These are phyloP conservation scores for Cyphomyrus plagiostoma DNA, from an alignment of 2,113 vertebrate genomes.

Conservation along the genomic window DNA sequence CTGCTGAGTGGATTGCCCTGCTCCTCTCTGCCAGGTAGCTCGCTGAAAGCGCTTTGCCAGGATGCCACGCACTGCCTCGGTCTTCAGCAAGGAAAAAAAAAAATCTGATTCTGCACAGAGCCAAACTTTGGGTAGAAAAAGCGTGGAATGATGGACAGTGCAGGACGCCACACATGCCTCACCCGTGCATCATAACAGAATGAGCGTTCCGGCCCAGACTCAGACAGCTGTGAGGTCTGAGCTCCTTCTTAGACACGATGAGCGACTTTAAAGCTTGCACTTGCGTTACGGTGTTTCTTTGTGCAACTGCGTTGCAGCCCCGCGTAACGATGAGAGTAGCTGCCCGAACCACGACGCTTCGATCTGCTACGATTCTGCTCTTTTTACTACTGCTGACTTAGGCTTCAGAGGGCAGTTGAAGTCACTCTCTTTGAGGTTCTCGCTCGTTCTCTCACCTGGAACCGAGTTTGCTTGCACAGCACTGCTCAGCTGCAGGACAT, in stretches of 20 bases:
- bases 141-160: neutral
- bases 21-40: neutral
- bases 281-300: neutral
- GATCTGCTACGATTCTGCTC: neutral
- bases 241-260: neutral
- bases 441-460: neutral
- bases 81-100: neutral
- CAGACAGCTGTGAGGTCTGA: neutral
- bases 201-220: neutral
- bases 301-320: neutral
- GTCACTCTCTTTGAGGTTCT: neutral
- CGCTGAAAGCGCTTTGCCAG: neutral
- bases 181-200: neutral
- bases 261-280: neutral
- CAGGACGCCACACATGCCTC: neutral
- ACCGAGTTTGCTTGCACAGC: neutral
- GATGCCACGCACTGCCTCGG: neutral
- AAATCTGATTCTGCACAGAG: neutral
- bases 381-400: neutral
- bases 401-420: neutral
- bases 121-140: neutral
- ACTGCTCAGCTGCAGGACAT: neutral
- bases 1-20: neutral
- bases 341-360: neutral
- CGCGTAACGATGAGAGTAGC: neutral